A percentile compares a stretch with the other conserved stretches of the same genome.
Conservation (phyloP, 2,888 invertebrate genomes). For the Tenthredo amoena region DNA sequence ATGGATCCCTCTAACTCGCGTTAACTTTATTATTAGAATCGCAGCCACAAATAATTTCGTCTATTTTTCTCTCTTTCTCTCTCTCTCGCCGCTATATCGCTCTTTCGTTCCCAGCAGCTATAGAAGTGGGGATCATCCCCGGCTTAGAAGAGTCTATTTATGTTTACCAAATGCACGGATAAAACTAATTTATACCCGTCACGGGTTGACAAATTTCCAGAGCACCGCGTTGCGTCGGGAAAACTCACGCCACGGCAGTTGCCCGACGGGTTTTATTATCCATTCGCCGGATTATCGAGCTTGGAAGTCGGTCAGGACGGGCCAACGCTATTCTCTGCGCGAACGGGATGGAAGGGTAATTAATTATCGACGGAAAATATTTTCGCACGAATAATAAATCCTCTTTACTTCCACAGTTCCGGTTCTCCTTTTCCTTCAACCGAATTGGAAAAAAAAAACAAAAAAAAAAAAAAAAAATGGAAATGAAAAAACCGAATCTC, state of each 20-base stretch:
- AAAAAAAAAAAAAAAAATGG: not conserved
- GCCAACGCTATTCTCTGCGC: not conserved
- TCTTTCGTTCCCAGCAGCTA: conserved; percentile 50
- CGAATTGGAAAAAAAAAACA: not conserved
- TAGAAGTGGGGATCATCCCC: conserved; percentile 52
- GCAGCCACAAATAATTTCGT: conserved; percentile 64
- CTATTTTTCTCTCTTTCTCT: conserved; percentile 2
- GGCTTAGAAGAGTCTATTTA: conserved; percentile 53
- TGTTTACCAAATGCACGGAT: conserved; percentile 55
- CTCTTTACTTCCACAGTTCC: conserved; percentile 58
- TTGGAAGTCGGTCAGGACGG: conserved; percentile 33
- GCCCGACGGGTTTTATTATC: conserved; percentile 45
- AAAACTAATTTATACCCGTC: conserved; percentile 55
- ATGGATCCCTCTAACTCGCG: conserved; percentile 22
- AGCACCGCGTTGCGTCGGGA: conserved; percentile 57
- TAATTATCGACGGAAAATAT: conserved; percentile 16
- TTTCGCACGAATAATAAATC: conserved; percentile 14
- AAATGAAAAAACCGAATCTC: not conserved
- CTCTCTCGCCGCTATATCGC: conserved; percentile 57
- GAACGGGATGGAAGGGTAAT: conserved; percentile 6
- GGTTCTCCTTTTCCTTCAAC: not conserved
- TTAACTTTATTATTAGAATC: conserved; percentile 66
- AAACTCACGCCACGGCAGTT: conserved; percentile 57
- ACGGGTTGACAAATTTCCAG: conserved; percentile 53
- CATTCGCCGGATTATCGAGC: conserved; percentile 41